Evolutionary conservation across 2,888 invertebrate genomes (phyloP).

Genomic region (Leucophenga montana): DNA sequence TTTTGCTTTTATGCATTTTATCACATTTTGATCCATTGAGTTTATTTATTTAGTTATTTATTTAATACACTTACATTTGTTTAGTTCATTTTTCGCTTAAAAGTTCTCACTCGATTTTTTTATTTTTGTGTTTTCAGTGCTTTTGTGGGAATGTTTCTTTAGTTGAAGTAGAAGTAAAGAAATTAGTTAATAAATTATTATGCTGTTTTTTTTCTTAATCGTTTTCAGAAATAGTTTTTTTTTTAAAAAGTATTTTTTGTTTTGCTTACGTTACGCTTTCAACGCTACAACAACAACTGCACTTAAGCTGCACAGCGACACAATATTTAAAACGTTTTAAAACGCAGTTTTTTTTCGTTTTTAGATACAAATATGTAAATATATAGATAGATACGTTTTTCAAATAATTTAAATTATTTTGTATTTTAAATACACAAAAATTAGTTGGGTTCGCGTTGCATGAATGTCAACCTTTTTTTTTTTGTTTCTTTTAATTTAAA

Average conservation of each 20-base stretch:
- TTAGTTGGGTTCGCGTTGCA: conserved; percentile 15
- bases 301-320: conserved; percentile 16
- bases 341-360: conserved; percentile 9
- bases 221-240: conserved; percentile 26
- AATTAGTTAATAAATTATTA: conserved; percentile 9
- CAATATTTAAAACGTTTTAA: background rate
- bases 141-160: conserved; percentile 64
- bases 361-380: background rate
- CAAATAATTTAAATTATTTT: no score
- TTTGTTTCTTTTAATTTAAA: conserved; percentile 34
- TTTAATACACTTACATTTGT: conserved; percentile 46
- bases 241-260: conserved; percentile 22
- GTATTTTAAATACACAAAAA: conserved; percentile 3
- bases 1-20: conserved; percentile 29
- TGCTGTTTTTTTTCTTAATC: conserved; percentile 21
- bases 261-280: conserved; percentile 24
- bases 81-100: background rate
- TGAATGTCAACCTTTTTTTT: conserved; percentile 16
- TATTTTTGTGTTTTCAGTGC: conserved; percentile 37
- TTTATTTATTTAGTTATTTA: conserved; percentile 30
- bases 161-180: background rate
- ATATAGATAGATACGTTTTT: background rate
- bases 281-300: conserved; percentile 44
- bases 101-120: conserved; percentile 9
- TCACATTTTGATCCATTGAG: conserved; percentile 38